Base-by-base conservation (phyloP, 2,113 vertebrate genomes). In the Nestor notabilis region DNA sequence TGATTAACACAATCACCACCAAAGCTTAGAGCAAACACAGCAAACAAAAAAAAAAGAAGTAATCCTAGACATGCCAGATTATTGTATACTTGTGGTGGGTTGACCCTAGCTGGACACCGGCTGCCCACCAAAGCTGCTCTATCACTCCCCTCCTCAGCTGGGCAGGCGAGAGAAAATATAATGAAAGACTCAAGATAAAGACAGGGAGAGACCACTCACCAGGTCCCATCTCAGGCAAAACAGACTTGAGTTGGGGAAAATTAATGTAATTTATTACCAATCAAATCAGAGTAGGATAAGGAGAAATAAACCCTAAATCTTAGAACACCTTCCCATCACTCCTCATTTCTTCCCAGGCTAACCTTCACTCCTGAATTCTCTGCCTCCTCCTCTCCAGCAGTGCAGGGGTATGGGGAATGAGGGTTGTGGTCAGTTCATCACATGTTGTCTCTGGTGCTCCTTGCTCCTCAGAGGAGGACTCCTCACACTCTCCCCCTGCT, bases 111-210 rank as follows among this genome's bases (percentile, higher is more conserved):
- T 72, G 41, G 33, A 50, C 29, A 52, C 25, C 61, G 75, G 15
- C 21, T 37, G 29, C 13, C 25, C 53, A 68, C 20, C 46, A 72
- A 71, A 72, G 81, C 41, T 14, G 5, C 24, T 66, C 58, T 72
- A 28, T 25, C 1, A 0, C 46, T 77, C 46, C 52, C 11, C 17
- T 70, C 44, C 35, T 77, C 41, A 76, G 31, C 20, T 89, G 76
- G 15, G 50, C 33, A 61, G 24, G 4, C 14, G 17, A 21, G 8
- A 70, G 14, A 66, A 95, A 66, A 77, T 6, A 8, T 1, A 76
- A 27, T 0, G 0, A 71, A 65, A 49, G 17, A 13, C 8, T 91
- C 0, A 0, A 85, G 66, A 28, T 28, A 61, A 49, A 28, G 20
- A 39, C 76, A 72, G 20, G 33, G 35, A 89, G 44, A 60, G 19